Evolutionary conservation across 1,140 invertebrate species (phyloP), one percentile per base, ranked within the genome.

Genomic region (Episyrphus balteatus): DNA sequence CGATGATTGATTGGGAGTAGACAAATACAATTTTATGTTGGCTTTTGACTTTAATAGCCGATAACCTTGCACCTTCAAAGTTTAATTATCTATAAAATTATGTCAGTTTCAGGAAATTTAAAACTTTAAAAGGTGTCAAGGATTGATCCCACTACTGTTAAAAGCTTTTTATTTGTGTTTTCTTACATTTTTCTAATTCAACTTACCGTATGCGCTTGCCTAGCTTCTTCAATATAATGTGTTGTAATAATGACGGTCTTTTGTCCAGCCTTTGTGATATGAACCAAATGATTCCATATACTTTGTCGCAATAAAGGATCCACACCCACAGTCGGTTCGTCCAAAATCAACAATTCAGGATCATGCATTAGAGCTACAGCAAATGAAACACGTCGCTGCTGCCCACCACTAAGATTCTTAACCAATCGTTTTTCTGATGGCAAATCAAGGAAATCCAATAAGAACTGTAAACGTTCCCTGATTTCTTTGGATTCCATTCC

Each of bases 181-280:
- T 26, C 21, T 5, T 26, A 26, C n/a, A n/a, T n/a, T n/a, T 17
- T 39, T 14, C 5, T 8, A 7, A 21, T 17, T 34, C 8, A 34
- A 70, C 73, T 77, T 75, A 91, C 87, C 61, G 81, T 82, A 64
- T 90, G 80, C 33, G 88, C 88, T 72, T 92, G 86, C 54, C 86
- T 71, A 1, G 91, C 91, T 68, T 95, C 91, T 68, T 93, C 89
- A 51, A 93, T 92, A 57, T 93, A 94, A 75, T 94, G 90, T 15
- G 91, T 94, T 2, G 91, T 94, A 53, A 94, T 89, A 53, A 95
- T 91, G 49, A 95, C 86, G 7, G 90, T 94, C 59, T 87, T 91
- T 55, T 81, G 79, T 19, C 82, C 80, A 45, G 82, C 82, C 69
- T 80, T 80, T 52, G 87, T 86, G 51, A 94, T 84, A 58, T 84